Evolutionary conservation across 2,888 invertebrate genomes (phyloP).

Genomic region (Cordilura impudica): DNA sequence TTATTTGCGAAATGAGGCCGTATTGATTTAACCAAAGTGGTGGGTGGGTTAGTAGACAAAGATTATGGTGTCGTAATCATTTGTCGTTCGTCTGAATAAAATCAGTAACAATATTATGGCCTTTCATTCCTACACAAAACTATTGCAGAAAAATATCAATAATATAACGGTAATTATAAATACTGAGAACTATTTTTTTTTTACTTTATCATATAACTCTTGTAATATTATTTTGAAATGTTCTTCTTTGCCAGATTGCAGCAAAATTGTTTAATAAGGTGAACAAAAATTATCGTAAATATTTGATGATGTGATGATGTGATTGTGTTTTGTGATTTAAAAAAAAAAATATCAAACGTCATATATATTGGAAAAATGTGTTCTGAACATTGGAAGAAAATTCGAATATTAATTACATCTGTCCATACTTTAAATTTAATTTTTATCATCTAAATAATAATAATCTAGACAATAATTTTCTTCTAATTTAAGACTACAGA

Average conservation of each 20-base stretch:
- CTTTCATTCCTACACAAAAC: too few species aligned
- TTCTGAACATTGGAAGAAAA: neutral
- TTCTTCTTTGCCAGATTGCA: neutral
- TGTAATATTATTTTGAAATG: too few species aligned
- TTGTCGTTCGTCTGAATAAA: too few species aligned
- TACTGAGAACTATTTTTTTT: too few species aligned
- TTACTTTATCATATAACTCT: too few species aligned
- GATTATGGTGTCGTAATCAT: too few species aligned
- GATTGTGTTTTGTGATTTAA: slow-evolving; percentile 9
- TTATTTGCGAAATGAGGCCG: too few species aligned
- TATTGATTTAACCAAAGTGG: too few species aligned
- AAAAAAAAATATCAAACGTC: neutral
- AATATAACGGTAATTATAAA: too few species aligned
- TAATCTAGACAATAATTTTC: neutral
- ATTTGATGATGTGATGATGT: slow-evolving; percentile 3
- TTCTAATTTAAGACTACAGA: neutral
- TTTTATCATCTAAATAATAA: neutral
- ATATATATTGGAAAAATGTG: neutral
- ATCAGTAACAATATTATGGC: too few species aligned
- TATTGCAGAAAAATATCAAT: too few species aligned
- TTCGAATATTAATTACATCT: slow-evolving; percentile 11
- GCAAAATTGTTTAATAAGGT: neutral
- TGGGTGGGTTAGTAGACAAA: too few species aligned
- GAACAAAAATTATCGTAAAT: neutral
- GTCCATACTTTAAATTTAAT: neutral